phyloP scores from a whole-genome alignment of 1,140 invertebrate species.

The Hylaeus anthracinus region DNA sequence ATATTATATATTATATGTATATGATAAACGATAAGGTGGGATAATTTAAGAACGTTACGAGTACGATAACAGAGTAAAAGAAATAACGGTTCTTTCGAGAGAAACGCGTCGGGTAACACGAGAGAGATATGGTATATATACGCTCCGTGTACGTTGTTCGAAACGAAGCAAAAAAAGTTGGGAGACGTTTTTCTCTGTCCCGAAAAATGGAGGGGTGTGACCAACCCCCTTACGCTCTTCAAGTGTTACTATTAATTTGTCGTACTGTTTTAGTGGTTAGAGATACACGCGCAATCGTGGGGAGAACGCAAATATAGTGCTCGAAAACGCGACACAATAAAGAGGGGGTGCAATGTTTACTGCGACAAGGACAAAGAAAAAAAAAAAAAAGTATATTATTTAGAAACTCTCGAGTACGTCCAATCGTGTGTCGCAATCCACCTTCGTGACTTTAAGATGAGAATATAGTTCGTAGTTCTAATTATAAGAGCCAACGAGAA shows the following conservation, averaged over 20 bases:
- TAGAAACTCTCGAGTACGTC: conserved; percentile 47
- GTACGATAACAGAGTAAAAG: conserved; percentile 9
- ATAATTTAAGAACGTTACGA: conserved; percentile 30
- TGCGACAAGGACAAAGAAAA: background rate
- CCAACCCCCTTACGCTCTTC: background rate
- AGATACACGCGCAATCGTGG: conserved; percentile 9
- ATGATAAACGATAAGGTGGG: conserved; percentile 54
- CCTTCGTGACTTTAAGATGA: conserved; percentile 44
- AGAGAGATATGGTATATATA: background rate
- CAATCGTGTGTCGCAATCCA: conserved; percentile 44
- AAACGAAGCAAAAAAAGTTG: background rate
- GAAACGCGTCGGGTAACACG: background rate
- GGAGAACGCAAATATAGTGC: background rate
- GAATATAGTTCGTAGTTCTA: conserved; percentile 51
- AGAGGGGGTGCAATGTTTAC: conserved; percentile 27
- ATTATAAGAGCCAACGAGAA: conserved; percentile 50
- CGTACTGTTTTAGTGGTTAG: conserved; percentile 21
- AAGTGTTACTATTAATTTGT: conserved; percentile 13
- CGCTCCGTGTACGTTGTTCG: background rate
- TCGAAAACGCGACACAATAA: background rate
- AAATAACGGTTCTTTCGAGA: conserved; percentile 4
- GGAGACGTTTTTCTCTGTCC: conserved; percentile 1
- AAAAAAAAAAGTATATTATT: conserved; percentile 33
- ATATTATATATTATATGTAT: conserved; percentile 57
- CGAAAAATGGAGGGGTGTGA: background rate